These are phyloP conservation scores for Camelus bactrianus DNA, from an alignment of 2,113 vertebrate species.

Conservation along the genomic window DNA sequence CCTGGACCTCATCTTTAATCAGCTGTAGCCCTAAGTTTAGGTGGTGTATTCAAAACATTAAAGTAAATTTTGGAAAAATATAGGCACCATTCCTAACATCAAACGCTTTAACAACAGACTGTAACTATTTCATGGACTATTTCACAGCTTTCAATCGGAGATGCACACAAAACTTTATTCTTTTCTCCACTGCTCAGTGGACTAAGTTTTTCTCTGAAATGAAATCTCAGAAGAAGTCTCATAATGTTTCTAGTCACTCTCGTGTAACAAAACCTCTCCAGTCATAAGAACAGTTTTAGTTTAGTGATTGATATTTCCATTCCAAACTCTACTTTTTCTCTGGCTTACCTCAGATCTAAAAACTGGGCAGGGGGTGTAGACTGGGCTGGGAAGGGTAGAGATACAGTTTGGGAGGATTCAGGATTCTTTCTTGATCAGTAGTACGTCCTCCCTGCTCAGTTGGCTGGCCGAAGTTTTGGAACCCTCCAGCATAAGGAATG, in stretches of 20 bases:
- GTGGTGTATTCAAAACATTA: constrained; percentile 6
- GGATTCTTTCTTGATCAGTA: neutral
- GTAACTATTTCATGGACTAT: neutral
- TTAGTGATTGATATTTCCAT: neutral
- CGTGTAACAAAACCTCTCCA: neutral
- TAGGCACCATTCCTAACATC: neutral
- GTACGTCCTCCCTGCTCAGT: neutral
- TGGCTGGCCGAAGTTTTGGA: constrained; percentile 28
- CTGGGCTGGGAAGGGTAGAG: neutral
- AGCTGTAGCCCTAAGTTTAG: neutral
- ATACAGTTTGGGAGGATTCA: neutral
- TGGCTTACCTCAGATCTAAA: neutral
- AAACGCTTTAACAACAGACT: constrained; percentile 36
- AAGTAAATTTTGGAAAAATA: constrained; percentile 31
- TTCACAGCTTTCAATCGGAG: neutral
- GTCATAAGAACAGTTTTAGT: constrained; percentile 17
- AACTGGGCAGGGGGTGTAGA: neutral
- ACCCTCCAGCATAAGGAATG: neutral
- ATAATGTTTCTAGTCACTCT: constrained; percentile 37
- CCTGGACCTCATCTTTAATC: neutral
- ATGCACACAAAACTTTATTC: neutral
- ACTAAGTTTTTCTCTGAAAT: neutral
- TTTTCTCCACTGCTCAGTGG: neutral
- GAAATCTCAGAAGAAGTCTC: neutral
- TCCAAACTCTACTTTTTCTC: neutral